Conservation (phyloP, 2,113 vertebrate species). For the Thamnophis sirtalis region DNA sequence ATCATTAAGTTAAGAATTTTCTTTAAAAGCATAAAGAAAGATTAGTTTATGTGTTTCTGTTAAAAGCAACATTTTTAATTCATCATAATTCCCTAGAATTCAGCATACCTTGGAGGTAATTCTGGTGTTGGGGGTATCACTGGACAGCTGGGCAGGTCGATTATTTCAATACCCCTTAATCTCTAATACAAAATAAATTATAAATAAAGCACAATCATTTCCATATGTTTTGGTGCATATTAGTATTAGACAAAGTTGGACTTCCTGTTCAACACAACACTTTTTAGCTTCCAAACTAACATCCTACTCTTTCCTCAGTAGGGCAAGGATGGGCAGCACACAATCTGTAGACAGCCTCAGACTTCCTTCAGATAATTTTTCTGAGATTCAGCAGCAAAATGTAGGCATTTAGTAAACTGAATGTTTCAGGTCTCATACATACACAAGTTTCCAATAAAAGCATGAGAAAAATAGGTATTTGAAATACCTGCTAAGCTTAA, state of each 20-base stretch:
- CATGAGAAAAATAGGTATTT: not conserved
- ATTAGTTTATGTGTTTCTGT: slow-evolving; percentile 52
- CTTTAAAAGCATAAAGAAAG: slow-evolving; percentile 39
- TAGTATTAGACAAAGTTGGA: slow-evolving; percentile 47
- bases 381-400: not conserved
- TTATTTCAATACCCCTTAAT: slow-evolving; percentile 84
- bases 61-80: slow-evolving; percentile 55
- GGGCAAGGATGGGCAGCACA: not conserved
- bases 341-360: not conserved
- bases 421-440: not conserved
- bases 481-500: not conserved
- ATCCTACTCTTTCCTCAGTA: not conserved
- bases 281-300: not conserved
- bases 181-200: slow-evolving; percentile 81
- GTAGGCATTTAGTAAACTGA: not conserved
- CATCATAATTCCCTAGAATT: slow-evolving; percentile 69
- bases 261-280: slow-evolving; percentile 30
- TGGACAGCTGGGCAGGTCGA: slow-evolving; percentile 80
- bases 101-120: slow-evolving; percentile 79
- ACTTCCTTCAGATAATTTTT: not conserved
- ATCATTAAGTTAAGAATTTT: slow-evolving; percentile 32
- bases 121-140: slow-evolving; percentile 79
- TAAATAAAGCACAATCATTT: slow-evolving; percentile 70
- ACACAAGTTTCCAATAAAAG: not conserved
- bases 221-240: slow-evolving; percentile 59